phyloP scores from a whole-genome alignment of 2,113 vertebrate species.

The Gymnogyps californianus region DNA sequence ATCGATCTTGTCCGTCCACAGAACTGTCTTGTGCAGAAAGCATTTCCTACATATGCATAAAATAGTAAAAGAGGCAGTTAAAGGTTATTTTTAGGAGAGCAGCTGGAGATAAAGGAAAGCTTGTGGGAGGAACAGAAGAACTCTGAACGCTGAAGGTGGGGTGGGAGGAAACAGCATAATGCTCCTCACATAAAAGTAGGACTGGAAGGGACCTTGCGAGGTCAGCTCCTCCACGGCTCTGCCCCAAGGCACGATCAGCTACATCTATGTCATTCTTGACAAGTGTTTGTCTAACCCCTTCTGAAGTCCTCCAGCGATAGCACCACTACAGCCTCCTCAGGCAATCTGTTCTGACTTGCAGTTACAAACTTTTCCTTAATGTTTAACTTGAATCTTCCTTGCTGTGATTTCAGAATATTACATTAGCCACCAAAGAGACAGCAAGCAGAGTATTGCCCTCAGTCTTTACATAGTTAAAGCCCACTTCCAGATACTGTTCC shows the following conservation, averaged over 20 bases:
- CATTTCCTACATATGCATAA: background rate
- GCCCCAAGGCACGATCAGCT: background rate
- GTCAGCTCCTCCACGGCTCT: background rate
- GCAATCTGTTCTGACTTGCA: slow-evolving; percentile 23
- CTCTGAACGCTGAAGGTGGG: background rate
- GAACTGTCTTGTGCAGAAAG: background rate
- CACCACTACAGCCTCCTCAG: background rate
- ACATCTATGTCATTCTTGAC: background rate
- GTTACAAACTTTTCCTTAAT: background rate
- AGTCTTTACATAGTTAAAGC: background rate
- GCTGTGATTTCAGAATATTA: background rate
- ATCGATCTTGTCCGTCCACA: background rate
- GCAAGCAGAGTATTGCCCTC: background rate
- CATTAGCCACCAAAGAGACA: background rate
- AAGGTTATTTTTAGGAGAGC: background rate
- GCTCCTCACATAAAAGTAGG: background rate
- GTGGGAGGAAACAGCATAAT: background rate
- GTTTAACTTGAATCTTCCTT: background rate
- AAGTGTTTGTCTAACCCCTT: background rate
- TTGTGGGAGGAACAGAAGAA: background rate
- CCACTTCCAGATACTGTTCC: background rate
- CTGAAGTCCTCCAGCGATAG: background rate
- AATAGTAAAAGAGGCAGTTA: background rate
- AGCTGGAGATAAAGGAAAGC: background rate
- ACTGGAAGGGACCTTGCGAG: background rate